Percentiles rank a stretch among this genome's conserved stretches.
phyloP scores from a whole-genome alignment of 2,113 vertebrate species.

The Nannospalax galili region DNA sequence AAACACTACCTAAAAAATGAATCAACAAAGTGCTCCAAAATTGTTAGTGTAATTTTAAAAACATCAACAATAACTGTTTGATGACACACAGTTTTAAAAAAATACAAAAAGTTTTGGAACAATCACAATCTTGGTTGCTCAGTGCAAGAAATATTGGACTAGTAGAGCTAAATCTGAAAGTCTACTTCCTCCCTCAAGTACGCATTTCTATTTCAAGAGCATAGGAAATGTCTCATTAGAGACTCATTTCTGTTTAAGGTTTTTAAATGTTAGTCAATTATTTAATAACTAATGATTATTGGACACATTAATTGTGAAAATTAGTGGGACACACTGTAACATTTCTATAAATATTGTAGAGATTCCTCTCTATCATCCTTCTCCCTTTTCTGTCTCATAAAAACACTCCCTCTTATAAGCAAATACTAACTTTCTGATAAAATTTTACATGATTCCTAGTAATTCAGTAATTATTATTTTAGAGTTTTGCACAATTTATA shows the following conservation, averaged over 20 bases:
- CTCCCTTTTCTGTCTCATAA: neutral
- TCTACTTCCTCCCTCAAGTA: neutral
- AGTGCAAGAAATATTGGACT: neutral
- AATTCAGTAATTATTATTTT: neutral
- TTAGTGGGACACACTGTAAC: neutral
- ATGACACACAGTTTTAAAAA: no score
- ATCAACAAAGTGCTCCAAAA: neutral
- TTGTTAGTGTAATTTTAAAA: neutral
- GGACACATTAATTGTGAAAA: neutral
- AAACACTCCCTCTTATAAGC: neutral
- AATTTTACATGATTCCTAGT: neutral
- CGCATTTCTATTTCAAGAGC: neutral
- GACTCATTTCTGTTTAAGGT: neutral
- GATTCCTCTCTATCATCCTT: neutral
- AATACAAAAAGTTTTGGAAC: neutral
- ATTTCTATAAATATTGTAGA: neutral
- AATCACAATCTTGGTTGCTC: neutral
- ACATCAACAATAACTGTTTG: neutral
- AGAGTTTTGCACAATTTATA: neutral
- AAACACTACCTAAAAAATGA: slow-evolving; percentile 33
- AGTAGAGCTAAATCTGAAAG: slow-evolving; percentile 21
- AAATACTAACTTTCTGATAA: neutral
- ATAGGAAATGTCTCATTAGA: neutral
- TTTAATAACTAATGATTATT: neutral
- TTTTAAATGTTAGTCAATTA: neutral